phyloP scores from a whole-genome alignment of 2,888 invertebrate genomes.

The Drosophila bunnanda region DNA sequence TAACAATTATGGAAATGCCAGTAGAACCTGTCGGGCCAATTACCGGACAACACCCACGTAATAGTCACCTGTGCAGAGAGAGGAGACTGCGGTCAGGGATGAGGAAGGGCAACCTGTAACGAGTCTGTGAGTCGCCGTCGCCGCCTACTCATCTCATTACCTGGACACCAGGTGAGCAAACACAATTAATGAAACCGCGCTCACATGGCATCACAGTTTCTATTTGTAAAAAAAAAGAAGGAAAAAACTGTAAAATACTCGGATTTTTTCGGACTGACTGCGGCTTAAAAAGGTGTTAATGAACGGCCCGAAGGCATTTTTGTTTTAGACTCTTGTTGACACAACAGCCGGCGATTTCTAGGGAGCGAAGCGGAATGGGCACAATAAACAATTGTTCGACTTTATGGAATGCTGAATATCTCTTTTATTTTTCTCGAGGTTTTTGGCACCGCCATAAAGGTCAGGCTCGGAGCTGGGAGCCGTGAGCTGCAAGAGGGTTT shows the following conservation, averaged over 20 bases:
- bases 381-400: slow-evolving; percentile 68
- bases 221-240: slow-evolving; percentile 28
- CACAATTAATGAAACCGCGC: slow-evolving; percentile 73
- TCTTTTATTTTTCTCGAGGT: not conserved
- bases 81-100: not conserved
- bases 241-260: slow-evolving; percentile 47
- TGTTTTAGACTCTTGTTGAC: slow-evolving; percentile 74
- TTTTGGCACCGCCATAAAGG: slow-evolving; percentile 37
- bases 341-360: slow-evolving; percentile 61
- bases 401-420: slow-evolving; percentile 59
- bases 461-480: slow-evolving; percentile 24
- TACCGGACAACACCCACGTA: slow-evolving; percentile 50
- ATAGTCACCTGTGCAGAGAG: not conserved
- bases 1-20: slow-evolving; percentile 69
- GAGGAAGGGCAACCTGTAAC: slow-evolving; percentile 66
- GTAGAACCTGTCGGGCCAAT: slow-evolving; percentile 60
- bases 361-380: slow-evolving; percentile 44
- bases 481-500: slow-evolving; percentile 26
- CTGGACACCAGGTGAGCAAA: slow-evolving; percentile 65
- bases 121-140: slow-evolving; percentile 44
- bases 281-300: slow-evolving; percentile 72
- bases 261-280: slow-evolving; percentile 21
- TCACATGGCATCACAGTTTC: slow-evolving; percentile 66
- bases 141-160: slow-evolving; percentile 67
- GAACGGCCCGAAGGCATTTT: slow-evolving; percentile 72